Percentiles rank a stretch among this genome's conserved stretches.
phyloP scores from a whole-genome alignment of 2,113 vertebrate species.

The cat (Felis catus) region F.catus_Fca126_mat1.0 CM031412.1:104339001-104339500 shows the following conservation, averaged over 20 bases:
- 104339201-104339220: slow-evolving; percentile 9
- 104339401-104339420: background rate
- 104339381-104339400: background rate
- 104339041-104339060: background rate
- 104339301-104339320: rapidly evolving
- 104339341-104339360: background rate
- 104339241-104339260: background rate
- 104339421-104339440: background rate
- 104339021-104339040: slow-evolving; percentile 4
- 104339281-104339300: background rate
- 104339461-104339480: background rate
- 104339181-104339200: slow-evolving; percentile 22
- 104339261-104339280: background rate
- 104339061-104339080: background rate
- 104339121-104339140: background rate
- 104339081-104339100: background rate
- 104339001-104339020: background rate
- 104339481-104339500: background rate
- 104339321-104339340: background rate
- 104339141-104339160: slow-evolving; percentile 45
- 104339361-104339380: background rate
- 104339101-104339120: background rate
- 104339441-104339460: background rate
- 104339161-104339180: background rate
- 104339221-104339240: background rate